A percentile compares a stretch with the other conserved stretches of the same genome.
These are phyloP conservation scores for Mercenaria mercenaria DNA, from an alignment of 1,140 invertebrate species.

Conservation along the genomic window DNA sequence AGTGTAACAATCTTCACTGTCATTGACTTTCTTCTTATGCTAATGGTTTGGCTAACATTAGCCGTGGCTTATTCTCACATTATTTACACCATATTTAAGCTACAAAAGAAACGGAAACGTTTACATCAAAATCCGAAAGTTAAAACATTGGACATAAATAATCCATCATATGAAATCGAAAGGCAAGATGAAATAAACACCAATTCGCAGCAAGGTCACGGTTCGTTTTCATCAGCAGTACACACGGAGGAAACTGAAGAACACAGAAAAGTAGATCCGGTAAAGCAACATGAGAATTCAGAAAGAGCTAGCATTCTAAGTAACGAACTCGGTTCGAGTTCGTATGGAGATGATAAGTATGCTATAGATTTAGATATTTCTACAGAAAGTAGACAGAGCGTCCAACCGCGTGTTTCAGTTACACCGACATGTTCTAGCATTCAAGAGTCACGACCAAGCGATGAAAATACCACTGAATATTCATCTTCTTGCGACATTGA, in stretches of 20 bases:
- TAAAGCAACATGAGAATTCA: background rate
- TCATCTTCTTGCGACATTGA: background rate
- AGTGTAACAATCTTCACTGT: background rate
- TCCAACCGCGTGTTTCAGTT: background rate
- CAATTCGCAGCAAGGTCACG: background rate
- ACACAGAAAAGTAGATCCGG: too few relatives aligned
- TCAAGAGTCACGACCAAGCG: background rate
- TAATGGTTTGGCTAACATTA: conserved; percentile 3
- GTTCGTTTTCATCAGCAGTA: background rate
- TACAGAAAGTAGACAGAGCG: background rate
- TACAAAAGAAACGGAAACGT: background rate
- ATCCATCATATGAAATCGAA: background rate
- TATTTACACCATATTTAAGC: background rate
- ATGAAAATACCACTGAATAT: background rate
- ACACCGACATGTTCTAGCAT: background rate
- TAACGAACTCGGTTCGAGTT: background rate
- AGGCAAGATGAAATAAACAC: background rate
- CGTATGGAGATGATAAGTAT: too few relatives aligned
- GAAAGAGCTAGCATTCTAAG: background rate
- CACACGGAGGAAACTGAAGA: background rate
- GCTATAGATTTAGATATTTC: too few relatives aligned
- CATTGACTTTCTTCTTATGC: conserved; percentile 16
- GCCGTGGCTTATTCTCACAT: background rate
- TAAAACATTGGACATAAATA: background rate
- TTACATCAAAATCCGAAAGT: background rate